These are phyloP conservation scores for Heloderma charlesbogerti DNA, from an alignment of 2,113 vertebrate genomes.

Conservation along the genomic window DNA sequence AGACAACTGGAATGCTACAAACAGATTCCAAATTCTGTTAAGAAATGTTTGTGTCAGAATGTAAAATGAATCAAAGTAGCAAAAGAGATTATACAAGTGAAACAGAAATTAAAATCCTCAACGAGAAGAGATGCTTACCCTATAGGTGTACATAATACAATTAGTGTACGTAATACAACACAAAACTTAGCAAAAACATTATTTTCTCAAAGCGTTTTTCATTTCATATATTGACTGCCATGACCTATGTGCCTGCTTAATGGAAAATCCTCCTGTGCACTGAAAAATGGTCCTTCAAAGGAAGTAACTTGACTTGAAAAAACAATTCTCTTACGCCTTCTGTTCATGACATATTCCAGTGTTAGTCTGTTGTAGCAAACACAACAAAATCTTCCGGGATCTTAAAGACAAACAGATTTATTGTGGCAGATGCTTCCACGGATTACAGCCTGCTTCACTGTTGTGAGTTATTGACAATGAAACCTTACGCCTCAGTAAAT, in stretches of 20 bases:
- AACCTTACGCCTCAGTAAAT: too few relatives aligned
- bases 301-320: too few relatives aligned
- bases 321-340: too few relatives aligned
- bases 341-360: too few relatives aligned
- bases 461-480: too few relatives aligned
- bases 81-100: slow-evolving; percentile 24
- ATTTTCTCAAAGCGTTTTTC: neutral
- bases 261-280: neutral
- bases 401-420: too few relatives aligned
- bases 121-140: slow-evolving; percentile 21
- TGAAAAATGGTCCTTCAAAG: neutral
- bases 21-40: neutral
- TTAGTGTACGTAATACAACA: neutral
- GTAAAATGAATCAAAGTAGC: slow-evolving; percentile 38
- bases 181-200: neutral
- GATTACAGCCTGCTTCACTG: too few relatives aligned
- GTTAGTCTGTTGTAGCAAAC: too few relatives aligned
- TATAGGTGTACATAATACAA: slow-evolving; percentile 32
- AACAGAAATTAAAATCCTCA: slow-evolving; percentile 45
- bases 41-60: slow-evolving; percentile 24
- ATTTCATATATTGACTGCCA: neutral
- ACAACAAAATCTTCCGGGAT: too few relatives aligned
- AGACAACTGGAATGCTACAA: neutral
- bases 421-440: too few relatives aligned
- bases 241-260: neutral